A percentile compares a stretch with the other conserved stretches of the same genome.
These are phyloP conservation scores for Aethina tumida DNA, from an alignment of 1,140 invertebrate species.

Conservation along the genomic window DNA sequence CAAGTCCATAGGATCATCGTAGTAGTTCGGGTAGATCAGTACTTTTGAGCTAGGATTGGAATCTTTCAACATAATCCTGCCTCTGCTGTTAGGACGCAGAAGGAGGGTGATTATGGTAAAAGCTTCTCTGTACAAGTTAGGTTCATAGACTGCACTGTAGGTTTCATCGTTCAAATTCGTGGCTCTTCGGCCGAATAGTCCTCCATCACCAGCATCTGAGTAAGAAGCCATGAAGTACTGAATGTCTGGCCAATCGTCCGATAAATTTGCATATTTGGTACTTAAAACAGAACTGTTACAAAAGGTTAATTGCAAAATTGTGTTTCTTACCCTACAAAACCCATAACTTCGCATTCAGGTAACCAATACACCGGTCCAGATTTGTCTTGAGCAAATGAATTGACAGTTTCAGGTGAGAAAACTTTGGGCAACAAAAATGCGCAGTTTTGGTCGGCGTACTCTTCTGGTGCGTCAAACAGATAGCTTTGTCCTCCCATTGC, in stretches of 20 bases:
- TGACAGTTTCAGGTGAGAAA: slow-evolving; percentile 41
- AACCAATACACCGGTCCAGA: slow-evolving; percentile 54
- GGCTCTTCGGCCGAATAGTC: slow-evolving; percentile 53
- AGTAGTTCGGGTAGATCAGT: slow-evolving; percentile 70
- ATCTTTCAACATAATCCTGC: slow-evolving; percentile 53
- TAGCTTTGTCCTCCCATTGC: slow-evolving; percentile 45
- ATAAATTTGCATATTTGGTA: slow-evolving; percentile 54
- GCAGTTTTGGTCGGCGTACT: slow-evolving; percentile 38
- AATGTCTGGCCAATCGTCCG: slow-evolving; percentile 64
- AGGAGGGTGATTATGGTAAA: slow-evolving; percentile 61
- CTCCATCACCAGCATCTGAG: slow-evolving; percentile 66
- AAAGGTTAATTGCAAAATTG: too few species aligned
- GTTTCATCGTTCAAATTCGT: slow-evolving; percentile 55
- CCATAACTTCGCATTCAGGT: slow-evolving; percentile 60
- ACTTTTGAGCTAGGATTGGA: slow-evolving; percentile 62
- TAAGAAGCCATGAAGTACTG: slow-evolving; percentile 63
- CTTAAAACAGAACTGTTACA: too few species aligned
- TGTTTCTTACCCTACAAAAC: too few species aligned
- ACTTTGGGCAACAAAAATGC: slow-evolving; percentile 50
- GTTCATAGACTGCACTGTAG: slow-evolving; percentile 56
- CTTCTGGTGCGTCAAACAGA: slow-evolving; percentile 37
- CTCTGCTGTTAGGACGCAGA: slow-evolving; percentile 64
- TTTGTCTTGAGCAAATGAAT: slow-evolving; percentile 44
- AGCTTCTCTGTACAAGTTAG: slow-evolving; percentile 54
- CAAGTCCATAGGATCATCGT: slow-evolving; percentile 55